Percentiles rank a stretch among this genome's conserved stretches.
Conservation (phyloP, 2,797 vertebrate species). For the Sebastes hubbsi region DNA sequence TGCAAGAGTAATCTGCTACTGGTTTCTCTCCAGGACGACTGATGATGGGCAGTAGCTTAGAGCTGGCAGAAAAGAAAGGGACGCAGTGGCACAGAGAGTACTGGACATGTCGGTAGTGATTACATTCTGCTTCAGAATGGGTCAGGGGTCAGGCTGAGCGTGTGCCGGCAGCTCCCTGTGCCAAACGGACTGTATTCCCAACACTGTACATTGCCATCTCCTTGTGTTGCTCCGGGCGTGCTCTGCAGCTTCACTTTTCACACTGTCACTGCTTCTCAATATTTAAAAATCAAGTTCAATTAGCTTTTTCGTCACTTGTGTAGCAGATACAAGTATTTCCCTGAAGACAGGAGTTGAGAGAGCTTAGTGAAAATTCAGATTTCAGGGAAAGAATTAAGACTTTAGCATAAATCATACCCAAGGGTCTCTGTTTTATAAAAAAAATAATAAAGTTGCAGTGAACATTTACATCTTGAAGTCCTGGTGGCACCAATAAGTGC, state of each 20-base stretch:
- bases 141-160: conserved; percentile 60
- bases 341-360: background rate
- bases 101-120: conserved; percentile 65
- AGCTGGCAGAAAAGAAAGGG: conserved; percentile 43
- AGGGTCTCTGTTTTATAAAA: background rate
- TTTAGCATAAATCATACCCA: background rate
- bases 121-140: conserved; percentile 57
- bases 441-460: background rate
- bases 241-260: conserved; percentile 21
- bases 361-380: background rate
- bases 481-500: background rate
- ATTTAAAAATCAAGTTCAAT: conserved; percentile 29
- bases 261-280: background rate
- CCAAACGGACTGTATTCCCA: conserved; percentile 34
- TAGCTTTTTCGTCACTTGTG: background rate
- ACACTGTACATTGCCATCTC: conserved; percentile 12
- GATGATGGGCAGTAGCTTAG: conserved; percentile 61
- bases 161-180: conserved; percentile 26
- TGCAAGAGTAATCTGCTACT: conserved; percentile 33
- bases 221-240: background rate
- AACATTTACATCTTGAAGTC: background rate
- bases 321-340: background rate
- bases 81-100: conserved; percentile 51
- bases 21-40: conserved; percentile 37
- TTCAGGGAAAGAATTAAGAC: background rate